phyloP scores from a whole-genome alignment of 2,888 invertebrate species.

The Agriopis marginaria region DNA sequence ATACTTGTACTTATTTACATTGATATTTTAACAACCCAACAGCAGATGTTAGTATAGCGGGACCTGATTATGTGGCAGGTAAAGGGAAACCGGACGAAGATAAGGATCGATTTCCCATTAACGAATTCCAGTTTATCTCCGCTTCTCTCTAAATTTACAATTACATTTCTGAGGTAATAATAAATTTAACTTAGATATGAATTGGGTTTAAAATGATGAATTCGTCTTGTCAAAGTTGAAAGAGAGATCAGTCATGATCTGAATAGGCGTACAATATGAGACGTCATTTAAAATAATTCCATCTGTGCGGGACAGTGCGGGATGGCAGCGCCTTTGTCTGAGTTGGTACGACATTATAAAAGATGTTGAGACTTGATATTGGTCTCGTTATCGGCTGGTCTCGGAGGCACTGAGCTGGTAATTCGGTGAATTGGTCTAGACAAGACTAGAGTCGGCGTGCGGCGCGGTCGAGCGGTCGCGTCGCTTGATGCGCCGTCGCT shows the following conservation, averaged over 20 bases:
- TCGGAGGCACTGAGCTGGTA: neutral
- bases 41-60: neutral
- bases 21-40: neutral
- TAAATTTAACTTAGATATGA: neutral
- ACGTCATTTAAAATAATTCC: constrained; percentile 2
- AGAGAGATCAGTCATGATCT: neutral
- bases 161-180: neutral
- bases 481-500: constrained; percentile 3
- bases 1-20: too few relatives aligned
- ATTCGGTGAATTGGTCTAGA: constrained; percentile 19
- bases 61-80: neutral
- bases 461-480: neutral
- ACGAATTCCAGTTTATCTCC: neutral
- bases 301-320: neutral
- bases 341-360: neutral
- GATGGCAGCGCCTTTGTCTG: neutral
- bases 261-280: neutral
- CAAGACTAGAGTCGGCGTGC: neutral
- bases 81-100: neutral
- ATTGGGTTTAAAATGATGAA: neutral
- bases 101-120: neutral
- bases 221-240: neutral
- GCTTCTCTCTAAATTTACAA: neutral
- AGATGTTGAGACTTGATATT: constrained; percentile 2
- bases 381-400: neutral